These are phyloP conservation scores for Antigone vipio DNA, from an alignment of 2,113 vertebrate genomes.

Conservation along the genomic window DNA sequence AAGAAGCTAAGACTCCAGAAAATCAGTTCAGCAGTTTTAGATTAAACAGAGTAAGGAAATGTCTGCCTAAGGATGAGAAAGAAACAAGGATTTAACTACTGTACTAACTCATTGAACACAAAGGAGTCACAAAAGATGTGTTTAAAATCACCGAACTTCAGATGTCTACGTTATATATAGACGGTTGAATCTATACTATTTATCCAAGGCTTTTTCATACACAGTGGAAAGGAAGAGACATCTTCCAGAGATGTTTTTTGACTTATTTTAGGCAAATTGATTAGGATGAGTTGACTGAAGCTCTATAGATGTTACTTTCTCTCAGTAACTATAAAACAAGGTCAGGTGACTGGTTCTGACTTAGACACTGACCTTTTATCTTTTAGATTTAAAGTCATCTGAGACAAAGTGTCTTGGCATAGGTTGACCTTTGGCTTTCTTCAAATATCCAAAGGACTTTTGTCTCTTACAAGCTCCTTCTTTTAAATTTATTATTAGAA, in stretches of 20 bases:
- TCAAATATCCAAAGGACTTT: background rate
- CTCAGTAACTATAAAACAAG: background rate
- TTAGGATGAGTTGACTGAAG: background rate
- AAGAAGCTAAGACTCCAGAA: background rate
- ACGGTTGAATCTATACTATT: background rate
- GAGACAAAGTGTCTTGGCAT: background rate
- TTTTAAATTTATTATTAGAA: background rate
- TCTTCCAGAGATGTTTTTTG: background rate
- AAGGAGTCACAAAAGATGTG: background rate
- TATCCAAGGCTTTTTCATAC: background rate
- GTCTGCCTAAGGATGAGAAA: background rate
- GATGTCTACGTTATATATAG: background rate
- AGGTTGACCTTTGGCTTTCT: background rate
- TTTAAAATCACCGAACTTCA: background rate
- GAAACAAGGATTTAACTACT: background rate
- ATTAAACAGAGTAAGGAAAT: background rate
- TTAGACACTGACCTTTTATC: background rate
- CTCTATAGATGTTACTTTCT: background rate
- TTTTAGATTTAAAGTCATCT: background rate
- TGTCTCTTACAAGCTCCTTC: background rate
- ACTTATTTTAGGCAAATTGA: background rate
- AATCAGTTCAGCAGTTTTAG: background rate
- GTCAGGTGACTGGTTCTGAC: background rate
- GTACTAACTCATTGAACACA: background rate
- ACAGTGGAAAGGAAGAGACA: background rate